Evolutionary conservation across 1,140 invertebrate genomes (phyloP), one percentile per base, ranked within the genome.

Genomic region (Holotrichia oblita): DNA sequence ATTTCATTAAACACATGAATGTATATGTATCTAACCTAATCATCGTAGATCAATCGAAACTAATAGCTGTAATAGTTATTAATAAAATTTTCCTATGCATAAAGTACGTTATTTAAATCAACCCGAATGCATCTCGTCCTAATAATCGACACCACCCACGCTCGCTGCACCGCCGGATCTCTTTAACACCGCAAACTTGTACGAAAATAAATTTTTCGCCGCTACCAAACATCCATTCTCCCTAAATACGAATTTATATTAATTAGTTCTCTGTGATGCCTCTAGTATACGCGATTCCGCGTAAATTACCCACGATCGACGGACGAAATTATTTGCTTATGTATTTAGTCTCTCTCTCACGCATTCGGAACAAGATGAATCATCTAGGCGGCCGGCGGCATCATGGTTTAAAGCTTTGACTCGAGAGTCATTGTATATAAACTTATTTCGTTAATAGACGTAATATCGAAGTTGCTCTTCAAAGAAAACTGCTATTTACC

Each of bases 391-490:
- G 48, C 48, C 0, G 48, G 48, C 48, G 48, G 48, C 48, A 55
- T 55, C 48, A 17, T 14, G 48, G 48, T 55, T 17, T 55, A 17
- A n/a, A 55, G 48, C 48, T 55, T 55, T 55, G 48, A 55, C 48
- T 55, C 48, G 48, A 17, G 48, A 55, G 48, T 55, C 48, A 55
- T 55, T 55, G 48, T 55, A 55, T 55, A 55, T 55, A 55, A 55
- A 55, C 48, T 55, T 55, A 55, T 55, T 55, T 55, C 48, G 48
- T 55, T 55, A 55, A 55, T 55, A 55, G 48, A 55, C 48, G 48
- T 55, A 55, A 55, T 55, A 55, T 55, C 17, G 48, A 55, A 55
- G 48, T 55, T 55, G 48, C 48, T 55, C 48, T 55, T 55, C 48
- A 55, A 55, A 55, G 48, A 55, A 55, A 55, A 55, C 48, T 55